Conservation (phyloP, 2,797 vertebrate species). For the Lepilemur septentrionalis region DNA sequence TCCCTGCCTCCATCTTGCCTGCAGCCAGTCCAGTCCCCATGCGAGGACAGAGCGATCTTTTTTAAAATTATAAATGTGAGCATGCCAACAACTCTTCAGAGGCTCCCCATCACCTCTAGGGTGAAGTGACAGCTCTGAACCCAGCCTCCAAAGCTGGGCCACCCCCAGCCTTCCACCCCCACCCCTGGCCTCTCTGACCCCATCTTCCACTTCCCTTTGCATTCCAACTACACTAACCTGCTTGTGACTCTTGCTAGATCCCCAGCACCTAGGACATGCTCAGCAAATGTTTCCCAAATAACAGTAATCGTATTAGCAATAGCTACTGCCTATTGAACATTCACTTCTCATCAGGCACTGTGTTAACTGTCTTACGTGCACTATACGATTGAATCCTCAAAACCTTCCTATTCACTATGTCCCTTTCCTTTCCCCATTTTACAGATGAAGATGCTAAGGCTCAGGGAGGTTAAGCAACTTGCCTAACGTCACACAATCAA, state of each 20-base stretch:
- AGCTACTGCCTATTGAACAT: neutral
- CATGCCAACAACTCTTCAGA: neutral
- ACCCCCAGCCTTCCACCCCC: too few relatives aligned
- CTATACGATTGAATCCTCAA: neutral
- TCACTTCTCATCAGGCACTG: neutral
- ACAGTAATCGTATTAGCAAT: neutral
- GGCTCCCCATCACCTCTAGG: neutral
- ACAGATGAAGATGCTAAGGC: slow-evolving; percentile 1
- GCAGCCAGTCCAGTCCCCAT: neutral
- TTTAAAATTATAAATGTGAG: neutral
- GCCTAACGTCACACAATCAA: neutral
- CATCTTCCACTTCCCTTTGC: neutral
- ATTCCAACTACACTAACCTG: neutral
- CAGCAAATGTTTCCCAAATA: neutral
- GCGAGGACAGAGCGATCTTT: neutral
- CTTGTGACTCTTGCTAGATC: neutral
- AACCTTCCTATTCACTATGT: neutral
- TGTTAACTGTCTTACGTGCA: neutral
- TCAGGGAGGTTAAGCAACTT: slow-evolving; percentile 20
- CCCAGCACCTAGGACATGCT: neutral
- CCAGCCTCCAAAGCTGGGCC: neutral
- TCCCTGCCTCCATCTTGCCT: neutral
- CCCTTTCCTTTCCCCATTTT: neutral
- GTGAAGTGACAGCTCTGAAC: neutral
- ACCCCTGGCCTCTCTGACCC: neutral